Base-by-base conservation (phyloP, 2,888 invertebrate genomes). In the Tetropium fuscum region DNA sequence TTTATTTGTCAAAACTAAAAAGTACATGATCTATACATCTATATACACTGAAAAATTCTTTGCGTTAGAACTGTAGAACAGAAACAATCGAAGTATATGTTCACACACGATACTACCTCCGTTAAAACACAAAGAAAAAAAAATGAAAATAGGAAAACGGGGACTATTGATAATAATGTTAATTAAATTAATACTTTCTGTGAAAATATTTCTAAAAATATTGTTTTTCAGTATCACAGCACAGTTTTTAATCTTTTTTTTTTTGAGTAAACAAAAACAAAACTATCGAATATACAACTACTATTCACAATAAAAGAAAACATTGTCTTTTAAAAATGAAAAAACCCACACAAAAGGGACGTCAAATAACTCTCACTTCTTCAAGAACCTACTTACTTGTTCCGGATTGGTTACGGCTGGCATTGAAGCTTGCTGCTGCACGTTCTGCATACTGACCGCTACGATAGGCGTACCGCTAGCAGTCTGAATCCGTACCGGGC, bases 401-500 rank as follows among this genome's bases (percentile, higher is more conserved):
- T 78, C 78, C 53, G 66, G 64, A 60, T 70, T 77, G 16, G 75
- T 63, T 51, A 69, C 66, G 59, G 75, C 75, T 3, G 70, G 25
- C 68, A 69, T 32, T 54, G 69, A 34, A 45, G 40, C 41, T 19
- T 45, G 66, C 25, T 81, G 74, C 47, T 71, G 72, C 22, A 72
- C 66, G 53, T 68, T 71, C 64, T 87, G 87, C 5, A 87, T 85
- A 8, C 85, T 83, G 11, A 88, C 88, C 2, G 87, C 85, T 5
- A 89, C 83, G 18, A 87, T 77, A 22, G 86, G 86, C 4, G 84
- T 82, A 27, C 83, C 53, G 79, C 80, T 48, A 78, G 47, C 81
- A 72, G 53, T 84, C 83, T 15, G 87, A 83, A 76, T 88, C 86
- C 63, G 87, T 0, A 82, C 47, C 86, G 84, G 18, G 88, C 87